Evolutionary conservation across 2,888 invertebrate species (phyloP), one percentile per base, ranked within the genome.

Genomic region (Lochmaea crataegi): DNA sequence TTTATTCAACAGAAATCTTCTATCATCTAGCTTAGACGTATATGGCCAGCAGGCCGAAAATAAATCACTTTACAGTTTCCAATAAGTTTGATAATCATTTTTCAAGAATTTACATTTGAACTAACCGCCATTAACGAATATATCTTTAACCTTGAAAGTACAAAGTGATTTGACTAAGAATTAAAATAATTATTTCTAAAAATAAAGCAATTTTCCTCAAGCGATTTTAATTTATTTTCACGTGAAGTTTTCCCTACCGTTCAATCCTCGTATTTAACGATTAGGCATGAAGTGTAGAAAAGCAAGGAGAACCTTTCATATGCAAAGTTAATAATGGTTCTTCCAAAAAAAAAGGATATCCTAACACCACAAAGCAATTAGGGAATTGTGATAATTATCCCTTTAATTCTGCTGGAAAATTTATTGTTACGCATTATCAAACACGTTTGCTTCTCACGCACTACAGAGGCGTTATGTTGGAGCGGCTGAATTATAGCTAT

Each of bases 381-480:
- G 68, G 45, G 69, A 74, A 74, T 75, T 72, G 75, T 73, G 68
- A 72, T 75, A 77, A 77, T 76, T 77, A 75, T 77, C 71, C 74
- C 65, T 76, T 73, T 74, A 76, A 73, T 72, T 66, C 65, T 72
- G 61, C 65, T 32, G 58, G 68, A 67, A 70, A 75, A 77, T 77
- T 74, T 77, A 75, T 77, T 74, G 72, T 68, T 48, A 74, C 58
- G 74, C 77, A 69, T 77, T 60, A 68, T 68, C 68, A 61, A 61
- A 68, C 51, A 61, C 68, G 68, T 48, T 45, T 51, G 38, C 16
- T 60, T 51, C 68, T 60, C 68, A 68, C 68, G 68, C 68, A 68
- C 56, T 18, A 11, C 68, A 60, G 22, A 16, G 58, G 16, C 58
- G 67, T 65, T 58, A 32, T 58, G n/a, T 58, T 58, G 14, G n/a